phyloP scores from a whole-genome alignment of 2,113 vertebrate genomes.

The Gadus macrocephalus region DNA sequence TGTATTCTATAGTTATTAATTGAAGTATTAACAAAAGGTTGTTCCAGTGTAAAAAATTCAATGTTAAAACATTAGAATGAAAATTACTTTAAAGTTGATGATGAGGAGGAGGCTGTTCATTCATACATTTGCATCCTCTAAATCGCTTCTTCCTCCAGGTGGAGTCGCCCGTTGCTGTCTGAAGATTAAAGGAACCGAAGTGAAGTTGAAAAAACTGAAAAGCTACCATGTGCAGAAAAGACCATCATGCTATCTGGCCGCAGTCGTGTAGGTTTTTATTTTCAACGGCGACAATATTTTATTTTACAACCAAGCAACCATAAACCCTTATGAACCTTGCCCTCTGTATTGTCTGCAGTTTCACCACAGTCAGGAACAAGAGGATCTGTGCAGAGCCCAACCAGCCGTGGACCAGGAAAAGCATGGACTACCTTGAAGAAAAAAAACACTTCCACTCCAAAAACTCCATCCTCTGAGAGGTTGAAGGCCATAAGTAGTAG shows the following conservation, averaged over 20 bases:
- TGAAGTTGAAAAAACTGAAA: conserved; percentile 7
- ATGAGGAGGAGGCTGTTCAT: too few relatives aligned
- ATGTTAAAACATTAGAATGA: too few relatives aligned
- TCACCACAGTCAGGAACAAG: conserved; percentile 22
- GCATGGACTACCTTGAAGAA: conserved; percentile 51
- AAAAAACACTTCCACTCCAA: too few relatives aligned
- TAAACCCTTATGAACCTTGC: not conserved
- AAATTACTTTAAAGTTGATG: too few relatives aligned
- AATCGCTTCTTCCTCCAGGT: conserved; percentile 33
- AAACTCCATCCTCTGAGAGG: too few relatives aligned
- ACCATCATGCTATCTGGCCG: conserved; percentile 21
- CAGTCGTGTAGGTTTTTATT: conserved; percentile 61
- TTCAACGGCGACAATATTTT: not conserved
- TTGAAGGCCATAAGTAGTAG: too few relatives aligned
- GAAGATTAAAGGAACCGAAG: not conserved
- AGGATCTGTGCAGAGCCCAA: conserved; percentile 46
- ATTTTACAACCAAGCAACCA: not conserved
- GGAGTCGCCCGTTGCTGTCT: conserved; percentile 46
- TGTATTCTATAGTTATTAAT: not conserved
- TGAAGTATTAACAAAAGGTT: too few relatives aligned
- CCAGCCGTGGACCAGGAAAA: conserved; percentile 35
- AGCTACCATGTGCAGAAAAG: conserved; percentile 36
- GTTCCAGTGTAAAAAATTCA: too few relatives aligned
- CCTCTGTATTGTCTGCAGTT: conserved; percentile 46
- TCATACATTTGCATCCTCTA: too few relatives aligned